Base-by-base conservation (phyloP, 2,888 invertebrate genomes). In the Sphaerophoria rueppellii region DNA sequence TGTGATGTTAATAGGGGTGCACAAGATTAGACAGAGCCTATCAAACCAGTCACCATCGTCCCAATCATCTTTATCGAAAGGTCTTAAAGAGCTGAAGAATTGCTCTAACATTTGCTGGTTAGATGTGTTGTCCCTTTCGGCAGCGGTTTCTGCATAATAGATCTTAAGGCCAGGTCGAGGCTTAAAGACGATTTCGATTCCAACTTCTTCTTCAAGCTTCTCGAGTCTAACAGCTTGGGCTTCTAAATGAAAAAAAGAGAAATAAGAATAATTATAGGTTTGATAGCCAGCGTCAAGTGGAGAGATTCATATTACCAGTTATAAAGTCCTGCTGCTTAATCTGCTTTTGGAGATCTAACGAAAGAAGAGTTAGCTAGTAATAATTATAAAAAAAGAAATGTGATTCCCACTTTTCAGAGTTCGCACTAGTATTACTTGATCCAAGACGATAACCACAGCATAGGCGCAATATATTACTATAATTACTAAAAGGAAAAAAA, bases 1-100 rank as follows among this genome's bases (percentile, higher is more conserved):
- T 0, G 93, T 1, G 16, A 94, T 87, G 86, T 93, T 90, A 0
- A 93, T 90, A 0, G 94, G 94, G 69, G 92, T 89, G 88, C 93
- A 92, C 32, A 93, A 1, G 4, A 87, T 0, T 0, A 86, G 48
- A 4, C 77, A 82, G 0, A 74, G 0, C 32, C 73, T 82, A 3
- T 55, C 9, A 4, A 75, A 0, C 0, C 32, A 0, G 12, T 77
- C 78, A 40, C 55, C 54, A 12, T 70, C 60, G 2, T 35, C 34
- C 88, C 88, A 88, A n/a, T 82, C 86, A 6, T 40, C 65, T 6
- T 6, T 12, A 35, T 87, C 74, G 34, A 88, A 61, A 0, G 86
- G 86, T 32, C 69, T 87, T 0, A 89, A 12, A 0, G 88, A 74
- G 2, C 52, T 0, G 4, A 76, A 61, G 12, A 89, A 87, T 69